A percentile compares a stretch with the other conserved stretches of the same genome.
These are phyloP conservation scores for Endotricha flammealis DNA, from an alignment of 2,888 invertebrate species.

Conservation along the genomic window DNA sequence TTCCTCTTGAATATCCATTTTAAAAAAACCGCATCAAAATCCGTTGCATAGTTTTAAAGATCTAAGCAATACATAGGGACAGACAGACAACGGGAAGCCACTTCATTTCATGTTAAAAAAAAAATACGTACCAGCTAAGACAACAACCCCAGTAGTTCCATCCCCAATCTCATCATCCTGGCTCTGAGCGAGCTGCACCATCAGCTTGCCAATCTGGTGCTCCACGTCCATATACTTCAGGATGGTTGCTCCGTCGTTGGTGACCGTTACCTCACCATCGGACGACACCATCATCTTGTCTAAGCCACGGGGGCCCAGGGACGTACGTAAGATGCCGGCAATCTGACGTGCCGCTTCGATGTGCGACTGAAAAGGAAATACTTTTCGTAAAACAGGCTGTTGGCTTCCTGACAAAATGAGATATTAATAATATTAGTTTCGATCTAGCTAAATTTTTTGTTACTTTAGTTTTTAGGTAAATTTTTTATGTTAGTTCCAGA, in stretches of 20 bases:
- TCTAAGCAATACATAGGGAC: too few species aligned
- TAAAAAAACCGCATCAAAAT: too few species aligned
- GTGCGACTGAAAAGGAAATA: constrained; percentile 93
- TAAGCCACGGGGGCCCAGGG: constrained; percentile 96
- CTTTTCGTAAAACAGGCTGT: too few species aligned
- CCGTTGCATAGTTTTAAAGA: too few species aligned
- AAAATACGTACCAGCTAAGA: constrained; percentile 77
- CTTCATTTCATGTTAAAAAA: too few species aligned
- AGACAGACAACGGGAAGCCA: too few species aligned
- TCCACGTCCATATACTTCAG: constrained; percentile 99
- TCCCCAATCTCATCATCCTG: constrained; percentile 99
- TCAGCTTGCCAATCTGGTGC: constrained; percentile 97
- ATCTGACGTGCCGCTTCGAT: constrained; percentile 98
- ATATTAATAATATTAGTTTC: too few species aligned
- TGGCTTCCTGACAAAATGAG: too few species aligned
- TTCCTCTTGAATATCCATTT: too few species aligned
- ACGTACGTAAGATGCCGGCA: constrained; percentile 92
- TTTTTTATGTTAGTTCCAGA: neutral
- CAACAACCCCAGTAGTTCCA: constrained; percentile 99
- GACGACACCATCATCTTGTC: constrained; percentile 98
- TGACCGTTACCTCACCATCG: constrained; percentile 98
- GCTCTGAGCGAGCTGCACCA: constrained; percentile 98
- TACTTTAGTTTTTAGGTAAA: too few species aligned
- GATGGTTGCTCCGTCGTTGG: constrained; percentile 99
- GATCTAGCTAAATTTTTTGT: too few species aligned